Percentiles rank a stretch among this genome's conserved stretches.
phyloP scores from a whole-genome alignment of 1,140 invertebrate genomes.

The Heliconius himera region DNA sequence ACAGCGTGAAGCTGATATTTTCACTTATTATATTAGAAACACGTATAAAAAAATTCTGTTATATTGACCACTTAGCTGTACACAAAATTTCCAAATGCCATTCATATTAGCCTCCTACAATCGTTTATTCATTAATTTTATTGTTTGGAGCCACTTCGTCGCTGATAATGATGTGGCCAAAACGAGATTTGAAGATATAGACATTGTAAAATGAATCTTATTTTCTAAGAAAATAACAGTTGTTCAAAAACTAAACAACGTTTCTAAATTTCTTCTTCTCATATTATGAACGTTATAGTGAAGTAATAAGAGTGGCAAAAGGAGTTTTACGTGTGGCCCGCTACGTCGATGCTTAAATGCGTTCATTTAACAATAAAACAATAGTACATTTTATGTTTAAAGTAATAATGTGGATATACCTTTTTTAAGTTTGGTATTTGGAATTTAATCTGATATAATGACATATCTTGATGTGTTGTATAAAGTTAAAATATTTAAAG shows the following conservation, averaged over 20 bases:
- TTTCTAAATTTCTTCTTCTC: conserved; percentile 17
- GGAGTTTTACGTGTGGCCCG: conserved; percentile 43
- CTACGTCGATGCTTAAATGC: conserved; percentile 53
- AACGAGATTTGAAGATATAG: not conserved
- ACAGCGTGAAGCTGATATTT: too few species aligned
- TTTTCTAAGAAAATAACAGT: not conserved
- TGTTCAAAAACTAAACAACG: not conserved
- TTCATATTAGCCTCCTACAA: conserved; percentile 8
- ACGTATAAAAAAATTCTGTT: too few species aligned
- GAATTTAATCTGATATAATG: not conserved
- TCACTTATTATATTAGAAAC: too few species aligned
- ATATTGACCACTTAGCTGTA: not conserved
- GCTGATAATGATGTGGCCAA: conserved; percentile 36
- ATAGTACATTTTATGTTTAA: conserved; percentile 43
- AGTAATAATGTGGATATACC: conserved; percentile 41
- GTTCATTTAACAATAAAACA: conserved; percentile 53
- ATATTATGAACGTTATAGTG: conserved; percentile 27
- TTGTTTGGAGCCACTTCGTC: conserved; percentile 43
- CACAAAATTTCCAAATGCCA: not conserved
- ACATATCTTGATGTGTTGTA: not conserved
- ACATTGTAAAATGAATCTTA: conserved; percentile 4
- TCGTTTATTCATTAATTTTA: conserved; percentile 10
- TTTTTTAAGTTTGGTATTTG: conserved; percentile 19
- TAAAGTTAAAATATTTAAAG: too few species aligned
- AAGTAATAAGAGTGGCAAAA: conserved; percentile 27